Conservation (phyloP, 2,888 invertebrate genomes). For the Plebejus anna region DNA sequence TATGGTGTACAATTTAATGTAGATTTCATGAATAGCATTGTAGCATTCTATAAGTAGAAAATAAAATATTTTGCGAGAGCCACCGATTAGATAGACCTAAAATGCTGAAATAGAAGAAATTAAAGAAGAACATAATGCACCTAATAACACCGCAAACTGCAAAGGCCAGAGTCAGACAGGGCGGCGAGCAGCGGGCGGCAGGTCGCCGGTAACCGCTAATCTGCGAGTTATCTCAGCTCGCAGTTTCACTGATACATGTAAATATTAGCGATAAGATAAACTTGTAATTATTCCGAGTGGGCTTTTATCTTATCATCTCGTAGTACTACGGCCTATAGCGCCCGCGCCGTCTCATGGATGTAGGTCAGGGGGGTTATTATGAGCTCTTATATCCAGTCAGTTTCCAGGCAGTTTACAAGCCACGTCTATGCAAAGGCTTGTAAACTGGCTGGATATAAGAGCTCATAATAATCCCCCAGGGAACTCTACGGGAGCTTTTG, state of each 20-base stretch:
- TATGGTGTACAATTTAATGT: no score
- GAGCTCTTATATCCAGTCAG: no score
- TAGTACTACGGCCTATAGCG: constrained; percentile 4
- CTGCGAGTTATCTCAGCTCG: constrained; percentile 8
- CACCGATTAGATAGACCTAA: no score
- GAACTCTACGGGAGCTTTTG: constrained; percentile 1
- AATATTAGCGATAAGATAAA: constrained; percentile 16
- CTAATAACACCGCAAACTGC: neutral
- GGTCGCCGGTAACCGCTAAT: neutral
- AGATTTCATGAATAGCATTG: no score
- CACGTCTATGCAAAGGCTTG: no score
- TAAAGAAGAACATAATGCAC: neutral
- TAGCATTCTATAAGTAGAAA: no score
- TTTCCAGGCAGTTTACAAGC: no score
- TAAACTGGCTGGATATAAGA: no score
- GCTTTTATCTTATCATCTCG: constrained; percentile 25
- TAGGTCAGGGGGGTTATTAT: neutral
- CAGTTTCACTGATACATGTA: constrained; percentile 19
- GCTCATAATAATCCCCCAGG: neutral
- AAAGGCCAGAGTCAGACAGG: neutral
- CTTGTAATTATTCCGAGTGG: constrained; percentile 13
- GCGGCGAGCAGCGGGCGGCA: neutral
- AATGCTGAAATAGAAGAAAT: neutral
- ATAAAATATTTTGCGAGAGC: no score
- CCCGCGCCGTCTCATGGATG: neutral